Conservation (phyloP, 2,888 invertebrate genomes). For the Uropetala carovei region DNA sequence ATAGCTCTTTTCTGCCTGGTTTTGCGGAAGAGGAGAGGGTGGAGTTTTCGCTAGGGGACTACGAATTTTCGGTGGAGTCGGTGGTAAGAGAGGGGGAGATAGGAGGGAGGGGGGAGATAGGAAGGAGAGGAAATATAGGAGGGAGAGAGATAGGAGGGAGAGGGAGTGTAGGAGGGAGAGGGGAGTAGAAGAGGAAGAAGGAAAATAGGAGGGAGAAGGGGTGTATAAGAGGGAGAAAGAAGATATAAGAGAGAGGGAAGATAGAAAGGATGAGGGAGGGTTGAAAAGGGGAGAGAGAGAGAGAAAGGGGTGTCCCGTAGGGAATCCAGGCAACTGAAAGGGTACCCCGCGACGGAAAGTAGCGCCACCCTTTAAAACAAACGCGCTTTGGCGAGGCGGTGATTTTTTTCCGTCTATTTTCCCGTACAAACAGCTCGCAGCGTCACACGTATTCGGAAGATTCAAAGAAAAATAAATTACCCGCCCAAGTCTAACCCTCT, state of each 20-base stretch:
- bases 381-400: not conserved
- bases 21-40: no score
- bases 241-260: not conserved
- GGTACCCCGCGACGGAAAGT: not conserved
- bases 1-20: no score
- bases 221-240: not conserved
- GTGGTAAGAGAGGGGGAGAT: not conserved
- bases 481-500: not conserved
- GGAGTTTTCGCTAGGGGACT: not conserved
- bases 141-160: not conserved
- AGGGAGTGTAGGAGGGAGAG: not conserved
- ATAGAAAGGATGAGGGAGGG: not conserved
- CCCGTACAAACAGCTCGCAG: slow-evolving; percentile 37
- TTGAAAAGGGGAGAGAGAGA: not conserved
- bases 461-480: slow-evolving; percentile 63
- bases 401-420: slow-evolving; percentile 38
- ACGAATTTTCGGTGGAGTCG: slow-evolving; percentile 11
- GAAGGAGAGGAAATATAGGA: not conserved
- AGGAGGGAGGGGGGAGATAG: not conserved
- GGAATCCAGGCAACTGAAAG: not conserved
- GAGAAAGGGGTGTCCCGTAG: not conserved
- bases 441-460: slow-evolving; percentile 48
- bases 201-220: not conserved
- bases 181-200: not conserved
- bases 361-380: slow-evolving; percentile 22